Base-by-base conservation (phyloP, 2,888 invertebrate species). In the Fragum fragum region DNA sequence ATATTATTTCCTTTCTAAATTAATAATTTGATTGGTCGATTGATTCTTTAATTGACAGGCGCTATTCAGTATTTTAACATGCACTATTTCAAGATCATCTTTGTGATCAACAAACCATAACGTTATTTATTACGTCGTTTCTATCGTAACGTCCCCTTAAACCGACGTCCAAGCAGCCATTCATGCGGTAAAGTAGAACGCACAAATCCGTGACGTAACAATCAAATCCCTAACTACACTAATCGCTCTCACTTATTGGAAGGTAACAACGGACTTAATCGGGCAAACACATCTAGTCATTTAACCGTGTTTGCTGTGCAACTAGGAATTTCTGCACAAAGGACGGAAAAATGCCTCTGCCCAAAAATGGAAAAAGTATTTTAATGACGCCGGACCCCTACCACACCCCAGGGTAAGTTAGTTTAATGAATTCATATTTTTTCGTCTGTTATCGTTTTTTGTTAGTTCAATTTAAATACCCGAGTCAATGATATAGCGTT, bases 321-420 rank as follows among this genome's bases (percentile, higher is more conserved):
- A 7, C 6, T 29, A 1, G 61, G 61, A 61, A 32, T 61, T 9
- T 1, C 11, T 61, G n/a, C 21, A 23, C 18, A 0, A 42, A 7
- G 57, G 66, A 42, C 42, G 61, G n/a, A 9, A 87, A 83, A 83
- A 89, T 89, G 89, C 88, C 89, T 53, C 72, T 89, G 55, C 85
- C 86, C 59, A 77, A 80, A 66, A 85, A 87, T 63, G 89, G 89
- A 75, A 91, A 91, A 80, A 92, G 91, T 76, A 88, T 88, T 73
- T 83, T 92, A 66, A 89, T 91, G 90, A 92, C 91, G 7, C 91
- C 90, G 74, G 92, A 92, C 59, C 92, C 92, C 1, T 92, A 91
- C 71, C 92, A 92, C 57, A 91, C 90, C 23, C 92, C 92, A 18
- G 92, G 92, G 91, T 92, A 86, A 89, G 91, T 86, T 28, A 32